phyloP scores from a whole-genome alignment of 2,113 vertebrate species.

The Elaphurus davidianus region DNA sequence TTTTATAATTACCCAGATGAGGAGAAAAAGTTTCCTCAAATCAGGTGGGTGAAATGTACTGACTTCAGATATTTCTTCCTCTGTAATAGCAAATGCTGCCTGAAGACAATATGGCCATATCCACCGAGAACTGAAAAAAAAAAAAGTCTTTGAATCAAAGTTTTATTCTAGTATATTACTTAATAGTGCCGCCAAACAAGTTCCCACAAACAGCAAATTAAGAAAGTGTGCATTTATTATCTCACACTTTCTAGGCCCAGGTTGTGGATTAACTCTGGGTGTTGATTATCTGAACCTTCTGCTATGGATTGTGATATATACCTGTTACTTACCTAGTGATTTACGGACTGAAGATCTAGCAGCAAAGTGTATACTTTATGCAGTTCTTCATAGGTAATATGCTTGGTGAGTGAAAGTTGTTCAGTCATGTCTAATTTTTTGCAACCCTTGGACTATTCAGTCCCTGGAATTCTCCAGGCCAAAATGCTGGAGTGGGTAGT shows the following conservation, averaged over 20 bases:
- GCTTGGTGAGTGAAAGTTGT: not conserved
- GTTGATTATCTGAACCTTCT: not conserved
- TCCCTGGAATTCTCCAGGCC: not conserved
- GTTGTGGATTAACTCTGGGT: not conserved
- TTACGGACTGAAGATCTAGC: not conserved
- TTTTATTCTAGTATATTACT: not conserved
- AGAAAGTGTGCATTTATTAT: not conserved
- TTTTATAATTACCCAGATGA: not conserved
- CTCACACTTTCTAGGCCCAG: not conserved
- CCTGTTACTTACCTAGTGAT: not conserved
- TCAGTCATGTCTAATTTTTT: not conserved
- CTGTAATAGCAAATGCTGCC: not conserved
- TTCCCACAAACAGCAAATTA: not conserved
- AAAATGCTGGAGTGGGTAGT: not conserved
- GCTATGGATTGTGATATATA: not conserved
- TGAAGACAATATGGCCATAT: not conserved
- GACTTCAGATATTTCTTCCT: not conserved
- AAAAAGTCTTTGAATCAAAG: not conserved
- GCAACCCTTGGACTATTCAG: not conserved
- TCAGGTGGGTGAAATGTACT: not conserved
- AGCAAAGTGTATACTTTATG: not conserved
- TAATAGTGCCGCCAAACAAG: not conserved
- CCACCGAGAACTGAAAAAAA: not conserved
- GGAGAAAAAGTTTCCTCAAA: not conserved
- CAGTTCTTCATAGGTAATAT: not conserved